These are phyloP conservation scores for Symphodus melops DNA, from an alignment of 2,113 vertebrate species.

Conservation along the genomic window DNA sequence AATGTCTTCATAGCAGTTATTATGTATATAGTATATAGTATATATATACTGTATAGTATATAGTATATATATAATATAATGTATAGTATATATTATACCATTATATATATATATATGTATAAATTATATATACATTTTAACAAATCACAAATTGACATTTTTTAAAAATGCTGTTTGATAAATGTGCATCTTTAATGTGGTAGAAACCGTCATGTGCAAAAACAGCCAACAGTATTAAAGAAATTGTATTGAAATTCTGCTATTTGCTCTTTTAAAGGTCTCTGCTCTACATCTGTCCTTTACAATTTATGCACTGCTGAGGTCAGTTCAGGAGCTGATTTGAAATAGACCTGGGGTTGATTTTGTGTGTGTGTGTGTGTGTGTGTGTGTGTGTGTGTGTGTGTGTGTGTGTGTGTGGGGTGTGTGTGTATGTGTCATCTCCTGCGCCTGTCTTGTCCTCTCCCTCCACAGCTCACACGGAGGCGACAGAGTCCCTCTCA, in stretches of 20 bases:
- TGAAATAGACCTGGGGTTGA: conserved; percentile 29
- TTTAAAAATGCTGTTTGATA: neutral
- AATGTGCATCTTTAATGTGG: neutral
- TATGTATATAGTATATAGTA: too few relatives aligned
- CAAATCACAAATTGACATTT: neutral
- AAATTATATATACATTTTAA: too few relatives aligned
- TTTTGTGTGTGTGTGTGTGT: conserved; percentile 37
- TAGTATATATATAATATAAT: too few relatives aligned
- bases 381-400: conserved; percentile 19
- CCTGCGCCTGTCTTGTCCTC: conserved; percentile 61
- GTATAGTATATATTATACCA: too few relatives aligned
- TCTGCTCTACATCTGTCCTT: conserved; percentile 28
- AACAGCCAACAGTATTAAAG: neutral
- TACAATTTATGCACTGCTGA: conserved; percentile 55
- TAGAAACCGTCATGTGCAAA: neutral
- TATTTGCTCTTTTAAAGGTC: conserved; percentile 27
- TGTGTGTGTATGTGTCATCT: conserved; percentile 20
- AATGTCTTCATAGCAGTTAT: too few relatives aligned
- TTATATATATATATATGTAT: too few relatives aligned
- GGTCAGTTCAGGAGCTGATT: conserved; percentile 52
- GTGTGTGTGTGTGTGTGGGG: conserved; percentile 35
- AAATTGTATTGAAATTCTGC: conserved; percentile 12
- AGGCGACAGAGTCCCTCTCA: conserved; percentile 81
- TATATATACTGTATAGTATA: too few relatives aligned
- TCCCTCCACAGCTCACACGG: conserved; percentile 79